These are phyloP conservation scores for Poeciliopsis retropinna DNA, from an alignment of 2,113 vertebrate species.

Conservation along the genomic window DNA sequence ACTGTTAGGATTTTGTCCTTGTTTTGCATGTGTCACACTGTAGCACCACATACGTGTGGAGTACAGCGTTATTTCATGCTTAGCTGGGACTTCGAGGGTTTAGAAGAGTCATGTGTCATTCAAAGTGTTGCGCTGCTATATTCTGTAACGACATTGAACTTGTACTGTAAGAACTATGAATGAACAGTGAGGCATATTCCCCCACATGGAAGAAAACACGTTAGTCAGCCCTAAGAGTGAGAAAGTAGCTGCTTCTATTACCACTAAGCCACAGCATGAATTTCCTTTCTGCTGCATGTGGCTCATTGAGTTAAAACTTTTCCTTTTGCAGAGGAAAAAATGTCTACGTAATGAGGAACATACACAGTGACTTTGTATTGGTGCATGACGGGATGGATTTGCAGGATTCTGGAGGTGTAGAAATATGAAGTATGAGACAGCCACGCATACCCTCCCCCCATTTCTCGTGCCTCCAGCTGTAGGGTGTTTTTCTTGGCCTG, in stretches of 20 bases:
- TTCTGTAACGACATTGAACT: constrained; percentile 24
- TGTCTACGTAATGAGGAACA: constrained; percentile 37
- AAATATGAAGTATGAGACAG: constrained; percentile 50
- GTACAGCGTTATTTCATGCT: constrained; percentile 13
- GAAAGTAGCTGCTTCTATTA: constrained; percentile 54
- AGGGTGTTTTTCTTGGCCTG: constrained; percentile 69
- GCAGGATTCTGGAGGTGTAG: constrained; percentile 55
- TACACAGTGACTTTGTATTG: constrained; percentile 6
- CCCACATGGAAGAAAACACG: constrained; percentile 56
- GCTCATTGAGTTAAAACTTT: constrained; percentile 49
- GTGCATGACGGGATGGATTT: constrained; percentile 31
- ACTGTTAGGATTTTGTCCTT: neutral
- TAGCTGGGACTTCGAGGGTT: neutral
- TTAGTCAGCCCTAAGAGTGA: constrained; percentile 43
- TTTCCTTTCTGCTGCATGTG: constrained; percentile 57
- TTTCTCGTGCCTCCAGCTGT: constrained; percentile 67
- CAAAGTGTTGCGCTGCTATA: neutral
- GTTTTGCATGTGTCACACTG: neutral
- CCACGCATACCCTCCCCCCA: neutral
- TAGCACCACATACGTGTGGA: constrained; percentile 13
- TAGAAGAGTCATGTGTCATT: constrained; percentile 10
- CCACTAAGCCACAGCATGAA: constrained; percentile 33
- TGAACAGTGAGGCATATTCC: constrained; percentile 23
- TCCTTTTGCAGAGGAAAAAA: constrained; percentile 57
- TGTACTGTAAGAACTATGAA: constrained; percentile 31